These are phyloP conservation scores for Phania funesta DNA, from an alignment of 2,888 invertebrate genomes.

Conservation along the genomic window DNA sequence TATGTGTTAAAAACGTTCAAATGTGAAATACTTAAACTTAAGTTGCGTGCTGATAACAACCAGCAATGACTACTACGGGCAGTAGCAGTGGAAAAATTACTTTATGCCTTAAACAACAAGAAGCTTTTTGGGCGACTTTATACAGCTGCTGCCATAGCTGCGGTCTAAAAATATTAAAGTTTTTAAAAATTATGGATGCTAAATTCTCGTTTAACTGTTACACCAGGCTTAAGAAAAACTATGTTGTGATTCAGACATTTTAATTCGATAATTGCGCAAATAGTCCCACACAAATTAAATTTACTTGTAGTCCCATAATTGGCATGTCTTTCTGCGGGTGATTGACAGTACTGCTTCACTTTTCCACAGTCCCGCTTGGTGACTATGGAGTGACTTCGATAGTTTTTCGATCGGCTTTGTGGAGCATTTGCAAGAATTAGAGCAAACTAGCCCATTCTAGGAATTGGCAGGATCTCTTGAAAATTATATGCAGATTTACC, in stretches of 20 bases:
- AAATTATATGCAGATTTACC: too few relatives aligned
- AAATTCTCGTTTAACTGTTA: background rate
- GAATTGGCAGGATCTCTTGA: too few relatives aligned
- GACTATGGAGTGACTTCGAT: too few relatives aligned
- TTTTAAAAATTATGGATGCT: conserved; percentile 14
- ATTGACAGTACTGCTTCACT: too few relatives aligned
- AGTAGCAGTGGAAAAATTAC: background rate
- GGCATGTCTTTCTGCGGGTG: too few relatives aligned
- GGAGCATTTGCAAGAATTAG: too few relatives aligned
- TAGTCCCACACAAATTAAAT: too few relatives aligned
- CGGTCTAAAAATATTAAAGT: conserved; percentile 14
- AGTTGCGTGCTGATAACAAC: conserved; percentile 64
- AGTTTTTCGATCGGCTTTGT: too few relatives aligned
- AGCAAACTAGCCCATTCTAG: too few relatives aligned
- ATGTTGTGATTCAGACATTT: background rate
- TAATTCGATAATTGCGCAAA: too few relatives aligned
- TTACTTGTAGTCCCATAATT: too few relatives aligned
- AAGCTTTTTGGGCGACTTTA: conserved; percentile 29
- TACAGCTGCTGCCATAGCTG: conserved; percentile 46
- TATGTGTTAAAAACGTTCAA: conserved; percentile 19
- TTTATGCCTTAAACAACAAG: conserved; percentile 30
- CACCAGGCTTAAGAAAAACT: background rate
- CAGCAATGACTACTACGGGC: background rate
- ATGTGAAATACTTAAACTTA: conserved; percentile 34
- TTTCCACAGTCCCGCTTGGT: too few relatives aligned